phyloP scores from a whole-genome alignment of 2,888 invertebrate genomes.

The Conomelus anceps region DNA sequence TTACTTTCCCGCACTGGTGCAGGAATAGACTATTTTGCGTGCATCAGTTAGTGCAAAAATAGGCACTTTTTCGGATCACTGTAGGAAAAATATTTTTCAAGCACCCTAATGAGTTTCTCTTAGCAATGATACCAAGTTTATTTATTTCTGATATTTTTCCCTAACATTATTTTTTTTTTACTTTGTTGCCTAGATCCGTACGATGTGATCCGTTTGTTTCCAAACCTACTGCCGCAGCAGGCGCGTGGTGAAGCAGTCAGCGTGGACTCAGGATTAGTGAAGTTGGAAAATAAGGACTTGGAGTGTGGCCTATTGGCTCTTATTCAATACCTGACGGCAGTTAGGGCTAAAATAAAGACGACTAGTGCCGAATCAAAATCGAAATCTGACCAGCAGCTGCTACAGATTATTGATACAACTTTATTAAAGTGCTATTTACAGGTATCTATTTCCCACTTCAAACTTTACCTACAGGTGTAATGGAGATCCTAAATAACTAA shows the following conservation, averaged over 20 bases:
- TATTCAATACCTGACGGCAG: slow-evolving; percentile 81
- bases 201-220: slow-evolving; percentile 91
- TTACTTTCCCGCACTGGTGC: too few relatives aligned
- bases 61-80: too few relatives aligned
- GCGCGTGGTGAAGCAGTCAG: slow-evolving; percentile 43
- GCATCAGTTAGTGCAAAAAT: too few relatives aligned
- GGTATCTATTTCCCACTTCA: too few relatives aligned
- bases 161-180: slow-evolving; percentile 24
- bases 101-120: too few relatives aligned
- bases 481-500: too few relatives aligned
- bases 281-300: slow-evolving; percentile 72
- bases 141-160: too few relatives aligned
- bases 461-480: too few relatives aligned
- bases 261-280: slow-evolving; percentile 38
- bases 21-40: too few relatives aligned
- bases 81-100: too few relatives aligned
- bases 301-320: slow-evolving; percentile 83
- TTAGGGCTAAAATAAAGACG: slow-evolving; percentile 36
- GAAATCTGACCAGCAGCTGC: slow-evolving; percentile 55
- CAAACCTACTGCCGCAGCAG: slow-evolving; percentile 67
- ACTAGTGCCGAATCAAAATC: slow-evolving; percentile 39
- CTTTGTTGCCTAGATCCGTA: too few relatives aligned
- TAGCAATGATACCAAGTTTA: too few relatives aligned
- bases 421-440: slow-evolving; percentile 93
- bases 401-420: slow-evolving; percentile 96